Base-by-base conservation (phyloP, 2,888 invertebrate genomes). In the Rhagophthalmus giganteus region DNA sequence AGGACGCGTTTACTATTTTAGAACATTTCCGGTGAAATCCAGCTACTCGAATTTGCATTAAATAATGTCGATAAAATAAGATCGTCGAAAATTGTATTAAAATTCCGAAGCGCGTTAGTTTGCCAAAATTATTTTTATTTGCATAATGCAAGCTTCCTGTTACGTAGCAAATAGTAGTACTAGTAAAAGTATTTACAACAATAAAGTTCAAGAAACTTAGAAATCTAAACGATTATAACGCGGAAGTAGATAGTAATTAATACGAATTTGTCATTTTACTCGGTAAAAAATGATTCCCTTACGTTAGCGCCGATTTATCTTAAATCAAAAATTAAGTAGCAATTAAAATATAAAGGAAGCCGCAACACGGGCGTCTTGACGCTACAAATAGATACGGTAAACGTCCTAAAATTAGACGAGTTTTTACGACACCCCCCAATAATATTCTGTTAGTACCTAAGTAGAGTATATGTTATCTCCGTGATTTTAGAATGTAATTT, bases 381-480 rank as follows among this genome's bases (percentile, higher is more conserved):
- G 42, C 50, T 50, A 50, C 44, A 50, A 44, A 50, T 50, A 50
- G 50, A 42, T 26, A 28, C 34, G 20, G 48, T 37, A 31, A 34
- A 41, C 41, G 30, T 28, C 28, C 38, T 50, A 50, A 50, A 50
- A 42, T 44, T 50, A 50, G 50, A 31, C 4, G 6, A 27, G n/a
- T 47, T 46, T 46, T 47, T 44, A 33, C 11, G 26, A 16, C 16
- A 28, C 20, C 34, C 34, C 34, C 8, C 7, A 24, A 24, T 6
- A 9, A 25, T 39, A 16, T 28, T 40, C 24, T 40, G 37, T 15
- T 39, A n/a, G 16, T n/a, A n/a, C n/a, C n/a, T n/a, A n/a, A n/a
- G n/a, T n/a, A n/a, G n/a, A n/a, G n/a, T 28, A 28, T 31, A 25
- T 8, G 12, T 31, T 8, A 11, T 30, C 27, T 38, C 11, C 24